Percentiles rank a stretch among this genome's conserved stretches.
These are phyloP conservation scores for Adelosebastes latens DNA, from an alignment of 2,797 vertebrate genomes.

Conservation along the genomic window DNA sequence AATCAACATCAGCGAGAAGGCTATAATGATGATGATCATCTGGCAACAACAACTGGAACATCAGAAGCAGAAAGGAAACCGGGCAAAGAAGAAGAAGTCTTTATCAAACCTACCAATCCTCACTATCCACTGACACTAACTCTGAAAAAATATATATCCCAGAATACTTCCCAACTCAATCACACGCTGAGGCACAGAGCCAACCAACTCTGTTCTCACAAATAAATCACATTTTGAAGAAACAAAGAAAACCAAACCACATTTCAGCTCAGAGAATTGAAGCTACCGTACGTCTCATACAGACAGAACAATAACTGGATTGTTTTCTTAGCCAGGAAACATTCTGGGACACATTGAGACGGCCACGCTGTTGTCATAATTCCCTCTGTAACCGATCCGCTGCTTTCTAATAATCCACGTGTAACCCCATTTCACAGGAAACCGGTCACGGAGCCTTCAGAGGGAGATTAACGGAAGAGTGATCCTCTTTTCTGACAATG, in stretches of 20 bases:
- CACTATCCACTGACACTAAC: not conserved
- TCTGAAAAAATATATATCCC: not conserved
- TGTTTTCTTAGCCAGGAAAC: conserved; percentile 15
- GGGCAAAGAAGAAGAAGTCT: not conserved
- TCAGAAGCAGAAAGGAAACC: not conserved
- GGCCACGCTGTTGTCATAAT: not conserved
- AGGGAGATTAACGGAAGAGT: conserved; percentile 16
- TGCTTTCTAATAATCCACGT: conserved; percentile 37
- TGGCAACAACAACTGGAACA: not conserved
- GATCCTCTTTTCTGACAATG: not conserved
- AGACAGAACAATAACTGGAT: conserved; percentile 26
- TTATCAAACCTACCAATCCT: not conserved
- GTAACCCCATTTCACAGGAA: conserved; percentile 24
- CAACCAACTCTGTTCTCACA: conserved; percentile 11
- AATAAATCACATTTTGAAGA: conserved; percentile 56
- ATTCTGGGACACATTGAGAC: not conserved
- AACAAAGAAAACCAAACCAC: conserved; percentile 22
- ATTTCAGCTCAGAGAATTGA: conserved; percentile 5
- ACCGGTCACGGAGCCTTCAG: not conserved
- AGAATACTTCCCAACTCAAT: conserved; percentile 9
- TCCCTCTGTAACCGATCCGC: conserved; percentile 4
- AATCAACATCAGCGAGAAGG: not conserved
- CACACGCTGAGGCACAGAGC: not conserved
- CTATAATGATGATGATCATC: not conserved
- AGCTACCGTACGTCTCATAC: not conserved